Evolutionary conservation across 2,113 vertebrate species (phyloP).

Genomic region (Todiramphus chloris): DNA sequence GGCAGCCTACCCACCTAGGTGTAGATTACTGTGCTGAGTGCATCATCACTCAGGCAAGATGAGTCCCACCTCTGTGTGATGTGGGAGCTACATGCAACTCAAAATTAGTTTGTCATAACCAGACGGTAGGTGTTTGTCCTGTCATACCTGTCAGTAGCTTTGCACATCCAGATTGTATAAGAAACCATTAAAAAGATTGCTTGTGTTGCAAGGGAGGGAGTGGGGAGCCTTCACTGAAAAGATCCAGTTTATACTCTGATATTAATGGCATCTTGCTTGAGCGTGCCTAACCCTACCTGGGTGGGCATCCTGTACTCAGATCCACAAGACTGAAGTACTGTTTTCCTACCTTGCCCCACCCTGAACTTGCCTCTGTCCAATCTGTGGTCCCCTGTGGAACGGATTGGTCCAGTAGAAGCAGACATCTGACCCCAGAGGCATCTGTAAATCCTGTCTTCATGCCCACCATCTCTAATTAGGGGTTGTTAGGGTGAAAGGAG

Average conservation of each 20-base stretch:
- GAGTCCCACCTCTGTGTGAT: background rate
- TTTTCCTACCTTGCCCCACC: background rate
- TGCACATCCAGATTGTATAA: background rate
- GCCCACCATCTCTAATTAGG: background rate
- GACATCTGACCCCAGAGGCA: background rate
- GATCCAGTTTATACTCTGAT: background rate
- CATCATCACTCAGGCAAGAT: background rate
- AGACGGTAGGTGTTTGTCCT: background rate
- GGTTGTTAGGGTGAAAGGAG: background rate
- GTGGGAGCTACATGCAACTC: background rate
- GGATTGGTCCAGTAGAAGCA: background rate
- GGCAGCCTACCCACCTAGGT: background rate
- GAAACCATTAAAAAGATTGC: slow-evolving; percentile 40
- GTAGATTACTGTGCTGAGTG: background rate
- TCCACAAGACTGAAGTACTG: background rate
- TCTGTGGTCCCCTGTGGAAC: background rate
- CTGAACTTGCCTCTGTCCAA: accelerated
- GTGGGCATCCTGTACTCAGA: background rate
- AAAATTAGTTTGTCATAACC: slow-evolving; percentile 26
- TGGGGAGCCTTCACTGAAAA: background rate
- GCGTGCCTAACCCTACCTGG: background rate
- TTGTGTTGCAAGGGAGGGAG: slow-evolving; percentile 40
- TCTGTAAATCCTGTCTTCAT: background rate
- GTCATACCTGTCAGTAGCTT: background rate
- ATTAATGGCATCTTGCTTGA: background rate